Evolutionary conservation across 1,140 invertebrate species (phyloP), one percentile per base, ranked within the genome.

Genomic region (Venturia canescens): DNA sequence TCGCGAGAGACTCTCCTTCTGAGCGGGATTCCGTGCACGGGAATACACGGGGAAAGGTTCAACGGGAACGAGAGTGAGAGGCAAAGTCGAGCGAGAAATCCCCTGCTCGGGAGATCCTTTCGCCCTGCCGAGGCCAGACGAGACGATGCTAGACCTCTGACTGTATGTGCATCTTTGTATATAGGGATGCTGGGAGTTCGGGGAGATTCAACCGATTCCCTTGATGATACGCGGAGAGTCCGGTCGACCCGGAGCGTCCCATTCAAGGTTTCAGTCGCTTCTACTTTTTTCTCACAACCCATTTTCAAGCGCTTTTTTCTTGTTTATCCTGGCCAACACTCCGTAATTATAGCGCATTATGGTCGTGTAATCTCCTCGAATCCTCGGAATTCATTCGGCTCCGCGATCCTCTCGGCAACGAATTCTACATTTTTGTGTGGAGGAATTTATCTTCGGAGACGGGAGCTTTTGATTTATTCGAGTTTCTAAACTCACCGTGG

Each of bases 181-280:
- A 50, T n/a, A 74, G 50, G 53, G 50, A 53, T 38, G 53, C 6
- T 63, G 27, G 9, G 23, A 4, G 29, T 48, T 53, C 48, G 23
- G 53, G 6, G 81, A 83, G 80, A 86, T 81, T 87, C 83, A 84
- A 85, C 83, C 80, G 85, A 85, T 87, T 83, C 67, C 77, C 60
- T 3, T 63, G 60, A 76, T 57, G 71, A 80, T 81, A 82, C 80
- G 13, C 80, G 13, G 38, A 78, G 71, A 79, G 80, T 86, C 80
- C 67, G 27, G 67, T 69, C 31, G 18, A 60, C 76, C 76, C 26
- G 34, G 69, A 71, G 44, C 57, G 13, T 44, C 2, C 38, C 3
- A 44, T 76, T 44, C 70, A 63, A 63, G n/a, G 5, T 63, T 63
- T 63, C 60, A 23, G 2, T 27, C 23, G 5, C 60, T 23, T 9